phyloP scores from a whole-genome alignment of 2,888 invertebrate genomes.

The Epistrophella euchroma region DNA sequence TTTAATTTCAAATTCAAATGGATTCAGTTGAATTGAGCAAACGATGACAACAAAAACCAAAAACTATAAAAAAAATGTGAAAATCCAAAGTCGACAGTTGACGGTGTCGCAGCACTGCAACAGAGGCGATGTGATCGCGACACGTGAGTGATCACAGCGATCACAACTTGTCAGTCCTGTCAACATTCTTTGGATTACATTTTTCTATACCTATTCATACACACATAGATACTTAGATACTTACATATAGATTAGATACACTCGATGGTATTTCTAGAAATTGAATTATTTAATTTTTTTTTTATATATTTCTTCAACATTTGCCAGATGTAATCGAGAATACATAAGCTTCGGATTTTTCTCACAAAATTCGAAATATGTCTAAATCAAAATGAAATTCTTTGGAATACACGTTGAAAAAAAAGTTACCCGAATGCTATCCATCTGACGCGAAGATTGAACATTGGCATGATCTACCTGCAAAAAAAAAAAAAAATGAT shows the following conservation, averaged over 20 bases:
- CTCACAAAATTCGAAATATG: slow-evolving; percentile 65
- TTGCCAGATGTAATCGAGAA: slow-evolving; percentile 57
- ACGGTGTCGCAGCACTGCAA: slow-evolving; percentile 63
- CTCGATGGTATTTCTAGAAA: slow-evolving; percentile 55
- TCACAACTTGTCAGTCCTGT: slow-evolving; percentile 75
- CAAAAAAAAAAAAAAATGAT: not conserved
- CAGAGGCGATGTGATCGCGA: slow-evolving; percentile 70
- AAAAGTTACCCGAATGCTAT: slow-evolving; percentile 10
- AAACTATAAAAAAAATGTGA: slow-evolving; percentile 24
- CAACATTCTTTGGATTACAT: slow-evolving; percentile 72
- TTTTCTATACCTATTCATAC: slow-evolving; percentile 33
- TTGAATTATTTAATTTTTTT: slow-evolving; percentile 45
- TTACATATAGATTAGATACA: slow-evolving; percentile 26
- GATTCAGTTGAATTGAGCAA: slow-evolving; percentile 68
- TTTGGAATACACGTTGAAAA: slow-evolving; percentile 9
- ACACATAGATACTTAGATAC: not conserved
- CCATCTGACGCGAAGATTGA: slow-evolving; percentile 15
- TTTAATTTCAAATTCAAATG: slow-evolving; percentile 76
- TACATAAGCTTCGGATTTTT: slow-evolving; percentile 26
- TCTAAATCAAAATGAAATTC: slow-evolving; percentile 67
- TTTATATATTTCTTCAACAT: slow-evolving; percentile 28
- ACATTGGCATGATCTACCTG: not conserved
- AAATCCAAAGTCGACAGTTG: slow-evolving; percentile 50
- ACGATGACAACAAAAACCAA: slow-evolving; percentile 50
- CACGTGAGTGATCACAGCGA: slow-evolving; percentile 75